These are phyloP conservation scores for Clangula hyemalis DNA, from an alignment of 2,797 vertebrate species.

Conservation along the genomic window DNA sequence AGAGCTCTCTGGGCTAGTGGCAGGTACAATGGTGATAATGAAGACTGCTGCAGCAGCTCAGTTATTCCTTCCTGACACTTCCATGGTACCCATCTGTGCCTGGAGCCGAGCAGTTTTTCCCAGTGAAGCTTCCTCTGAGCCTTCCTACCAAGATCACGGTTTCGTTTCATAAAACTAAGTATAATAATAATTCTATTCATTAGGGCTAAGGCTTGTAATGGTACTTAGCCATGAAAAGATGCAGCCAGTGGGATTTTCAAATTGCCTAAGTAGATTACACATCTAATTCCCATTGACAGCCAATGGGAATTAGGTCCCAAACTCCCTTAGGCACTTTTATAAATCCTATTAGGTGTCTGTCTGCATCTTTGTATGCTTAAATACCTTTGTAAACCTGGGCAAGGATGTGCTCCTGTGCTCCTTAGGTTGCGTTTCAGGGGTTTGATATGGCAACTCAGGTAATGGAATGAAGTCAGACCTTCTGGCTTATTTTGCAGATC, in stretches of 20 bases:
- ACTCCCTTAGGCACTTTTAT: slow-evolving; percentile 61
- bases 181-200: slow-evolving; percentile 70
- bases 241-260: slow-evolving; percentile 68
- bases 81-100: not conserved
- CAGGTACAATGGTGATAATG: not conserved
- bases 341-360: slow-evolving; percentile 69
- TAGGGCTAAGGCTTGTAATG: slow-evolving; percentile 57
- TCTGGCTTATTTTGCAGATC: not conserved
- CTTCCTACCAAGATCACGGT: slow-evolving; percentile 24
- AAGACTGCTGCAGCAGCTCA: not conserved
- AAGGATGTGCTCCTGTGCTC: not conserved
- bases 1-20: not conserved
- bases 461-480: not conserved
- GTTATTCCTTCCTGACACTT: not conserved
- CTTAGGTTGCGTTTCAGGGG: not conserved
- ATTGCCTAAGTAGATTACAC: slow-evolving; percentile 66
- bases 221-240: slow-evolving; percentile 69
- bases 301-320: slow-evolving; percentile 68
- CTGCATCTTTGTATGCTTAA: slow-evolving; percentile 49
- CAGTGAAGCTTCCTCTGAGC: not conserved
- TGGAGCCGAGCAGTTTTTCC: not conserved
- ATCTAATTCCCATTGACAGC: slow-evolving; percentile 69
- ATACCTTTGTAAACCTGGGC: slow-evolving; percentile 47
- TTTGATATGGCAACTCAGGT: not conserved
- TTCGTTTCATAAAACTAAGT: slow-evolving; percentile 55